Conservation (phyloP, 2,797 vertebrate species). For the Siniperca undulata region DNA sequence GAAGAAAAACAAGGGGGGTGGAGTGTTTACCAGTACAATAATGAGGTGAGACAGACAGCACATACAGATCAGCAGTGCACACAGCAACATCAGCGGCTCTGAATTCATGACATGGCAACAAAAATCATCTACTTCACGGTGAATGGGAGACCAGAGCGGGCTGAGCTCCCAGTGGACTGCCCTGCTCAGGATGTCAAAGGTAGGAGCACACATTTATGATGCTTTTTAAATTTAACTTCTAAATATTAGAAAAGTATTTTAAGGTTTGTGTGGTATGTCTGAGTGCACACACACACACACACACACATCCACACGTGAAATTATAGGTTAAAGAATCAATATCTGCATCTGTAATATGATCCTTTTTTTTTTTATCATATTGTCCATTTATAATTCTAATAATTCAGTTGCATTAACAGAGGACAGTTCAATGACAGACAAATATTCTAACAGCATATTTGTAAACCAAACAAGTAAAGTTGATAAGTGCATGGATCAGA, state of each 20-base stretch:
- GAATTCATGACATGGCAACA: conserved; percentile 75
- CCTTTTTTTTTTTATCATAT: neutral
- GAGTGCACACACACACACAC: neutral
- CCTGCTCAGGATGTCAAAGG: conserved; percentile 87
- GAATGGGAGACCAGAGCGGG: conserved; percentile 85
- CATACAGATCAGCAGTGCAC: conserved; percentile 44
- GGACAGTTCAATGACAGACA: neutral
- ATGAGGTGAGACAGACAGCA: conserved; percentile 49
- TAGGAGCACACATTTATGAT: conserved; percentile 41
- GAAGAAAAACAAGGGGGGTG: conserved; percentile 39
- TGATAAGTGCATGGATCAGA: neutral
- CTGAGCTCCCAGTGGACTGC: conserved; percentile 82
- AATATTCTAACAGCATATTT: neutral
- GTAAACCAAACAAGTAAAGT: neutral
- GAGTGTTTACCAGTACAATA: conserved; percentile 42
- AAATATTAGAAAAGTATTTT: neutral
- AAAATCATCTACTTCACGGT: conserved; percentile 87
- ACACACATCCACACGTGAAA: neutral
- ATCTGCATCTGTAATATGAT: neutral
- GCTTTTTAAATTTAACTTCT: neutral
- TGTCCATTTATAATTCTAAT: neutral
- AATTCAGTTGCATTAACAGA: neutral
- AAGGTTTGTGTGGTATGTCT: neutral
- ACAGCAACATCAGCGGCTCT: conserved; percentile 31
- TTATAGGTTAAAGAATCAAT: neutral